Conservation (phyloP, 2,888 invertebrate genomes). For the Anagyrus pseudococci region DNA sequence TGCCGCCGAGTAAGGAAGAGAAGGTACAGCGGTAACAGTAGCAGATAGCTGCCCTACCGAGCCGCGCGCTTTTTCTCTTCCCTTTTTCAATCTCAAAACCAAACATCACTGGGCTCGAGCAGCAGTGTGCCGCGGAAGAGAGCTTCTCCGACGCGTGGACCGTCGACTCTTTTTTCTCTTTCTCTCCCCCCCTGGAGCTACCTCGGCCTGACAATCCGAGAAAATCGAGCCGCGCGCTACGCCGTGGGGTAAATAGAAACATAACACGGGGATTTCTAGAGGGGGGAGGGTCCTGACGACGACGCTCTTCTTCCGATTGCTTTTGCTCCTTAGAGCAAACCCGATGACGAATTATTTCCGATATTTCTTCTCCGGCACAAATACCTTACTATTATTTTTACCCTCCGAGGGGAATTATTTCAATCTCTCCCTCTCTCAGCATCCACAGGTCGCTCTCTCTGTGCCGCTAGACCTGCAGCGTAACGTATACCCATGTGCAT, state of each 20-base stretch:
- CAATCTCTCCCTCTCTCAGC: neutral
- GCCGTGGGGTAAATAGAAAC: conserved; percentile 26
- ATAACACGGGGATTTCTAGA: conserved; percentile 15
- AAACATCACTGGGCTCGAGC: too few relatives aligned
- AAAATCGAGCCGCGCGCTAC: conserved; percentile 10
- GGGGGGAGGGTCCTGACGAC: too few relatives aligned
- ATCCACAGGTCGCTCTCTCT: too few relatives aligned
- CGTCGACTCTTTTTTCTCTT: too few relatives aligned
- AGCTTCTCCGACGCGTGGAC: too few relatives aligned
- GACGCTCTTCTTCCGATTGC: conserved; percentile 23
- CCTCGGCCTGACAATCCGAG: conserved; percentile 12
- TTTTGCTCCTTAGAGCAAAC: conserved; percentile 29
- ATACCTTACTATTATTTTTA: conserved; percentile 17
- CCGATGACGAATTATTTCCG: conserved; percentile 31
- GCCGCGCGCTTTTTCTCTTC: neutral
- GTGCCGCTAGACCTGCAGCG: too few relatives aligned
- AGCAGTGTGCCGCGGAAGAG: too few relatives aligned
- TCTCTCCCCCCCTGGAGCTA: neutral
- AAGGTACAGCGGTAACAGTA: too few relatives aligned
- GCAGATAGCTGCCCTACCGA: too few relatives aligned
- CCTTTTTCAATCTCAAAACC: conserved; percentile 33
- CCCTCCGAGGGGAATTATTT: conserved; percentile 21
- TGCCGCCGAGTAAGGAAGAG: conserved; percentile 28
- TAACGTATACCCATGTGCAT: too few relatives aligned
- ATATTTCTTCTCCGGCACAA: conserved; percentile 20